These are phyloP conservation scores for Onthophagus sagittarius DNA, from an alignment of 2,888 invertebrate genomes.

Conservation along the genomic window DNA sequence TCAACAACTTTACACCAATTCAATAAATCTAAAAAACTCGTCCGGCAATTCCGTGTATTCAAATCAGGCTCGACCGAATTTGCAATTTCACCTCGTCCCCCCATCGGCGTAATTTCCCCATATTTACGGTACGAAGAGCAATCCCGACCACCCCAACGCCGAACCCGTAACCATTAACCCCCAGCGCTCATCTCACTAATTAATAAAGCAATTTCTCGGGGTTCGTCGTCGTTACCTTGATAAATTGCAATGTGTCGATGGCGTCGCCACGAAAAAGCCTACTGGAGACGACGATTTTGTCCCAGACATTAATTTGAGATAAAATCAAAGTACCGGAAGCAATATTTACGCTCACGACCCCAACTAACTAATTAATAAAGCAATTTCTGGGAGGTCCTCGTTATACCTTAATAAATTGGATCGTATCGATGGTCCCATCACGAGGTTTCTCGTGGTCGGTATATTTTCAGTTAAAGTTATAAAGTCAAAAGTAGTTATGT, in stretches of 20 bases:
- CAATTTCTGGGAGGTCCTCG: background rate
- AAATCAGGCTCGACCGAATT: background rate
- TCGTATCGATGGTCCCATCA: background rate
- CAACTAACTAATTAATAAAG: background rate
- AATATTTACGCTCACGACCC: background rate
- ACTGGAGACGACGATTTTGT: background rate
- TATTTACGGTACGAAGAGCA: background rate
- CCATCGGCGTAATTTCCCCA: background rate
- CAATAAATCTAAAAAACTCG: background rate
- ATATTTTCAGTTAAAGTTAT: no score
- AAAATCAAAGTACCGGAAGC: background rate
- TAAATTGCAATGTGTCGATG: background rate
- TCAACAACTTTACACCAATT: no score
- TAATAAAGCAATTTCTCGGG: background rate
- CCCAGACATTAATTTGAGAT: background rate
- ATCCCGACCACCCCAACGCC: background rate
- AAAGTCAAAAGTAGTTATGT: no score
- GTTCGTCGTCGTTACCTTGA: background rate
- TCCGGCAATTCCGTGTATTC: background rate
- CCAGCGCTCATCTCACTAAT: background rate
- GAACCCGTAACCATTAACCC: background rate
- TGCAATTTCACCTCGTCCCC: background rate
- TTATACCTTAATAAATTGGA: background rate
- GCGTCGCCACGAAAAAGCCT: background rate
- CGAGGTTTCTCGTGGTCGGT: background rate